Evolutionary conservation across 2,113 vertebrate genomes (phyloP).

Genomic region (Emydocephalus ijimae): DNA sequence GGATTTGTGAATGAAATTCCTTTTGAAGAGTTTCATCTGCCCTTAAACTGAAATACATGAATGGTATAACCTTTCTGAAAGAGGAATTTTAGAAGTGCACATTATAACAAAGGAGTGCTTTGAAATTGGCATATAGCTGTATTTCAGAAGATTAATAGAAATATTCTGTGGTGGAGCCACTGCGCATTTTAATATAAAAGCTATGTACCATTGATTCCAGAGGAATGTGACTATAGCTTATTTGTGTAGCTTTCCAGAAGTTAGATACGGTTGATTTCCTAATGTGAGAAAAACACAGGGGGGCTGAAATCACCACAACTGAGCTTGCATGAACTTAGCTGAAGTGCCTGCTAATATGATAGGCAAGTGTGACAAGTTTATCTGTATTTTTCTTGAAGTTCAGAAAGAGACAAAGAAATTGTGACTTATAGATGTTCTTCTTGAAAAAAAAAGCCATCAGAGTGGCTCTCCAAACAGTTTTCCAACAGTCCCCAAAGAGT

Average conservation of each 20-base stretch:
- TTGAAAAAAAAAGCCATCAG: background rate
- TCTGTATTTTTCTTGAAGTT: background rate
- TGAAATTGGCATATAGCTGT: background rate
- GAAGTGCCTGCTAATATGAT: background rate
- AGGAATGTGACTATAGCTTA: background rate
- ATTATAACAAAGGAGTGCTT: background rate
- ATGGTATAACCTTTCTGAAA: background rate
- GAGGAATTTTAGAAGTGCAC: background rate
- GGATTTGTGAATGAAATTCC: background rate
- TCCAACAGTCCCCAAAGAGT: background rate
- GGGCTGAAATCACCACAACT: background rate
- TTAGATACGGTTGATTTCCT: background rate
- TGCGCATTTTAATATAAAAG: background rate
- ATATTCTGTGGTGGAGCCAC: background rate
- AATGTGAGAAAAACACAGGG: background rate
- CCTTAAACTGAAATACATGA: background rate
- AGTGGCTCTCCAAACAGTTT: background rate
- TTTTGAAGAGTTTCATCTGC: background rate
- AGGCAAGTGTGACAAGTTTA: background rate
- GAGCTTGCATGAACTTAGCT: background rate
- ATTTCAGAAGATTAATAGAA: background rate
- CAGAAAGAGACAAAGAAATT: background rate
- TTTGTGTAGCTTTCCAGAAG: background rate
- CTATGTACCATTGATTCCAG: background rate
- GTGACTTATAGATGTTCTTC: background rate